Conservation (phyloP, 2,888 invertebrate species). For the Tetheella fluctuosa region DNA sequence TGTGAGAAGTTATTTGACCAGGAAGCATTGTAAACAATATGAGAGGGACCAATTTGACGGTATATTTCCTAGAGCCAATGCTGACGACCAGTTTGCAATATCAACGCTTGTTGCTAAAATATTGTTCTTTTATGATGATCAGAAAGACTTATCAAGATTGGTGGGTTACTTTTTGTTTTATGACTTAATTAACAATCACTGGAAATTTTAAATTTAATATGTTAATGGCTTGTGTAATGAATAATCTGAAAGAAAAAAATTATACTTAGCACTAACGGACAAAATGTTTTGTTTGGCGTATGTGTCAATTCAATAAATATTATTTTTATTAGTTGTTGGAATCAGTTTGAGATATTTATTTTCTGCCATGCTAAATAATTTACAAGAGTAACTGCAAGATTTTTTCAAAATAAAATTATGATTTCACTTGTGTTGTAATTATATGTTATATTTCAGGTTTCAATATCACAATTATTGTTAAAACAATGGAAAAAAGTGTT, state of each 20-base stretch:
- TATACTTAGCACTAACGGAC: too few relatives aligned
- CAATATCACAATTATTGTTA: constrained; percentile 81
- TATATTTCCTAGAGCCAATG: constrained; percentile 74
- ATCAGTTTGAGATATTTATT: background rate
- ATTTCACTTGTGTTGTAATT: background rate
- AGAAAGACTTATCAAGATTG: constrained; percentile 82
- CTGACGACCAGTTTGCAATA: constrained; percentile 77
- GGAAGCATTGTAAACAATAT: constrained; percentile 86
- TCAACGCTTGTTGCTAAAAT: constrained; percentile 86
- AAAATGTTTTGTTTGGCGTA: too few relatives aligned
- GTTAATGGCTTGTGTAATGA: too few relatives aligned
- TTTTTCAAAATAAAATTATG: background rate
- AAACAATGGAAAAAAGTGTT: constrained; percentile 78
- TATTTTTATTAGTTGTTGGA: constrained; percentile 7
- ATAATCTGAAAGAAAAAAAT: too few relatives aligned
- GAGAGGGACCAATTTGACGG: constrained; percentile 89
- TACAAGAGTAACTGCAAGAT: background rate
- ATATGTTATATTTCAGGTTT: constrained; percentile 65
- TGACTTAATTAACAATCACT: too few relatives aligned
- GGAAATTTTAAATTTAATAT: too few relatives aligned
- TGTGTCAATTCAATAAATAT: background rate
- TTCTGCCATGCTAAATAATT: background rate
- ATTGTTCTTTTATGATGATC: constrained; percentile 90
- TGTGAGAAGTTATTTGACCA: constrained; percentile 89
- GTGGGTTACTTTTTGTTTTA: constrained; percentile 60